These are phyloP conservation scores for Corythornis cristatus DNA, from an alignment of 2,113 vertebrate species.

Conservation along the genomic window DNA sequence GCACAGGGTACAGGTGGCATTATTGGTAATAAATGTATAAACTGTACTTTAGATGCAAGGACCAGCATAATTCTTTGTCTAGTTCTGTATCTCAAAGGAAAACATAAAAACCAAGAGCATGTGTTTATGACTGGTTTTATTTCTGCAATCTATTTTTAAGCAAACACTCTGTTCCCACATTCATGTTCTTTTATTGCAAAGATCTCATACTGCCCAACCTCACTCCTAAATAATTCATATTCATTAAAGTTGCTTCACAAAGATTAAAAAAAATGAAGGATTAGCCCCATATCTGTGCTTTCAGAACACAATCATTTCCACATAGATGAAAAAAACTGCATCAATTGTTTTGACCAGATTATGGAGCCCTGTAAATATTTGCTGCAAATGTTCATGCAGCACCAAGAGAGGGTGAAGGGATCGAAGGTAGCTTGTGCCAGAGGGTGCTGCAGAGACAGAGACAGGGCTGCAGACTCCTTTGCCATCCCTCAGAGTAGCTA, in stretches of 20 bases:
- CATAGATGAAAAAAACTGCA: not conserved
- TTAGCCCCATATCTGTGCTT: not conserved
- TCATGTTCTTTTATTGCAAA: not conserved
- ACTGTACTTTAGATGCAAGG: not conserved
- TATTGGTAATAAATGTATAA: not conserved
- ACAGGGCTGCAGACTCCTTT: rapidly evolving
- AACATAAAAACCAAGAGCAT: not conserved
- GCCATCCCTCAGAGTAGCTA: rapidly evolving
- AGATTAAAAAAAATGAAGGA: not conserved
- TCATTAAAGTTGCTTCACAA: not conserved
- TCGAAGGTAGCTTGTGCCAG: not conserved
- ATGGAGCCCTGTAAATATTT: not conserved
- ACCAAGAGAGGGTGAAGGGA: rapidly evolving
- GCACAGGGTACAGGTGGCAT: not conserved
- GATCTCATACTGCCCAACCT: not conserved
- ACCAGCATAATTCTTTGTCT: not conserved
- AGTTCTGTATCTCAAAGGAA: not conserved
- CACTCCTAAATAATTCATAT: not conserved
- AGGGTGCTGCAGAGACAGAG: not conserved
- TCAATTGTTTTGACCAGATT: not conserved
- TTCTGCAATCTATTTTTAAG: not conserved
- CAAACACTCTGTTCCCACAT: not conserved
- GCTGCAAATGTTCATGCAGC: not conserved
- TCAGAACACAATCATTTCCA: not conserved
- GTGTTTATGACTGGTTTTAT: not conserved